Evolutionary conservation across 2,797 vertebrate genomes (phyloP).

Genomic region (Microchirus variegatus): DNA sequence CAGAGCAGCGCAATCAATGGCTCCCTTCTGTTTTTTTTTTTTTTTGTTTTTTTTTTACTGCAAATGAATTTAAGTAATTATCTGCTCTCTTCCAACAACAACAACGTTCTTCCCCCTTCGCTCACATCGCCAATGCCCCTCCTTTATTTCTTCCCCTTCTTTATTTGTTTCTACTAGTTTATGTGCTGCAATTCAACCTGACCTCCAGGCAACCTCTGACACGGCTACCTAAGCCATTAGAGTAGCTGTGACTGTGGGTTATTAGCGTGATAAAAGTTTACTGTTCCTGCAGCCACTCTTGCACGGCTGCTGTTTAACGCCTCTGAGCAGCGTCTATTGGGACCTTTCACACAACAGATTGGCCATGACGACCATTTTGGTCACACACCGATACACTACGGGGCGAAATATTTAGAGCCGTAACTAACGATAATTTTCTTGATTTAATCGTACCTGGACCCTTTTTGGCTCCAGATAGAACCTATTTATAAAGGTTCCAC

Average conservation of each 20-base stretch:
- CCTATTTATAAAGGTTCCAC: no score
- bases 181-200: conserved; percentile 84
- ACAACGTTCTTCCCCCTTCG: conserved; percentile 65
- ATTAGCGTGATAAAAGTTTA: conserved; percentile 83
- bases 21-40: conserved; percentile 4
- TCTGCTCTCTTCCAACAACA: conserved; percentile 64
- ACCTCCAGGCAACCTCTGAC: conserved; percentile 78
- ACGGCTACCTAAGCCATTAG: conserved; percentile 78
- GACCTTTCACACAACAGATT: conserved; percentile 65
- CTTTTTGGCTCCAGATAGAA: no score
- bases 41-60: conserved; percentile 66
- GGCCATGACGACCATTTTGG: conserved; percentile 64
- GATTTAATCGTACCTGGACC: no score
- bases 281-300: conserved; percentile 72
- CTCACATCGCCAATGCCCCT: conserved; percentile 64
- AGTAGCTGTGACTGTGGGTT: conserved; percentile 74
- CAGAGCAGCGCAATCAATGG: conserved; percentile 68
- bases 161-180: conserved; percentile 72
- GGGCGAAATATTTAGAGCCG: conserved; percentile 32
- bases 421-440: no score
- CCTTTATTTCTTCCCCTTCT: conserved; percentile 63
- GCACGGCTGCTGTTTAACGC: conserved; percentile 71
- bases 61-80: conserved; percentile 79
- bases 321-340: conserved; percentile 57
- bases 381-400: conserved; percentile 42